phyloP scores from a whole-genome alignment of 2,888 invertebrate genomes.

The Caradrina kadenii region DNA sequence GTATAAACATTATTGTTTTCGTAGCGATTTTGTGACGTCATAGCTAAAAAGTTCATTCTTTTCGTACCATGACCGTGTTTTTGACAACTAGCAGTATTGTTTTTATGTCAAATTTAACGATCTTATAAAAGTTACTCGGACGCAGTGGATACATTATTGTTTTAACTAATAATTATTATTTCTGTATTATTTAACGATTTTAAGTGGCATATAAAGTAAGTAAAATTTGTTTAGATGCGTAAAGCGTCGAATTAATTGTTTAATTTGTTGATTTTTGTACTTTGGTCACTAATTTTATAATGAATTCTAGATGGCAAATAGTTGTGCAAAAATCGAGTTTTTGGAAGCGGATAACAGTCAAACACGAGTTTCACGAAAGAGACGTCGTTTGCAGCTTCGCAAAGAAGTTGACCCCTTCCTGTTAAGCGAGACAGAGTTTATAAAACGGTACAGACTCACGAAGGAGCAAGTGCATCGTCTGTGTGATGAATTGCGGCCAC shows the following conservation, averaged over 20 bases:
- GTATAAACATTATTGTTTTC: not conserved
- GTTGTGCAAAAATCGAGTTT: not conserved
- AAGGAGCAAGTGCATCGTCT: not conserved
- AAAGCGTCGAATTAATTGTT: no score
- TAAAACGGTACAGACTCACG: not conserved
- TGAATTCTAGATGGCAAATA: no score
- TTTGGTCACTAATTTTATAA: no score
- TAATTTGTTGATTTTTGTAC: no score
- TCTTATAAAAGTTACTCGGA: no score
- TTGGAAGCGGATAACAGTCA: not conserved
- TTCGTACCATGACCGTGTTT: not conserved
- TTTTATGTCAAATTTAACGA: no score
- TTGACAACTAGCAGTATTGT: not conserved
- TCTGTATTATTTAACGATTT: no score
- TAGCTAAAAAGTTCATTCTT: not conserved
- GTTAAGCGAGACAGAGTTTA: not conserved
- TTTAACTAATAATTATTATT: no score
- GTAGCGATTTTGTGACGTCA: not conserved
- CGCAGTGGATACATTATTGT: no score
- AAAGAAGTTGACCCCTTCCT: not conserved
- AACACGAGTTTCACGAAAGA: not conserved
- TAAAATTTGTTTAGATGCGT: no score
- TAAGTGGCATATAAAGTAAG: no score
- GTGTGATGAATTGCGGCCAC: slow-evolving; percentile 1
- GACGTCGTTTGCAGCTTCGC: not conserved